phyloP scores from a whole-genome alignment of 2,113 vertebrate species.

The Ceuthmochares aereus region DNA sequence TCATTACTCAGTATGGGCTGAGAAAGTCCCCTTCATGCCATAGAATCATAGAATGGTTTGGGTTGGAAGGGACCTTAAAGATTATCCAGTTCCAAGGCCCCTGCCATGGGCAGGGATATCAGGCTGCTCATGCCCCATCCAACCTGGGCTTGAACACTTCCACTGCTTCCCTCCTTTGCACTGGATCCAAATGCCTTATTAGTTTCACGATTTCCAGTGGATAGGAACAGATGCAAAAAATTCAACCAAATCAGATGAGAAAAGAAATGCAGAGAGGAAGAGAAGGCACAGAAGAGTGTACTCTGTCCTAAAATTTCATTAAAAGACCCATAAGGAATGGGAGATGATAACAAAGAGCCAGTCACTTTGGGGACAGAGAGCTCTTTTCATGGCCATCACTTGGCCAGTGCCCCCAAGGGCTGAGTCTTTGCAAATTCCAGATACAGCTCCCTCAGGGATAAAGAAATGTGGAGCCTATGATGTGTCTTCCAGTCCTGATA shows the following conservation, averaged over 20 bases:
- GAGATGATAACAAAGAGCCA: background rate
- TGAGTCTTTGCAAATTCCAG: background rate
- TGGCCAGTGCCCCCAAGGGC: background rate
- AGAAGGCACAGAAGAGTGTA: background rate
- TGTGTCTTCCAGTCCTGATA: background rate
- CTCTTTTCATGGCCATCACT: background rate
- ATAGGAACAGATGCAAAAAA: background rate
- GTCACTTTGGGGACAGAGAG: background rate
- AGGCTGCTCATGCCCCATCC: no score
- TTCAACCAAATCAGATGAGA: background rate
- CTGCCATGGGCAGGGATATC: no score
- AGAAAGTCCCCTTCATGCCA: background rate
- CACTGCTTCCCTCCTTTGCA: background rate
- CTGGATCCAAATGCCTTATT: background rate
- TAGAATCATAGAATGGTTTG: no score
- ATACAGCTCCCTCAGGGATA: background rate
- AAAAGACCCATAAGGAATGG: background rate
- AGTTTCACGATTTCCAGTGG: background rate
- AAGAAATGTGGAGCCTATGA: background rate
- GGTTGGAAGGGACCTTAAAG: no score
- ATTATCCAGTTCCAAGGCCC: no score
- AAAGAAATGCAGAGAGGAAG: background rate
- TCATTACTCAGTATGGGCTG: rapidly evolving
- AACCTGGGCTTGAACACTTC: no score
- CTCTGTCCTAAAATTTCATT: background rate